Base-by-base conservation (phyloP, 2,888 invertebrate genomes). In the Euzetes globulus region DNA sequence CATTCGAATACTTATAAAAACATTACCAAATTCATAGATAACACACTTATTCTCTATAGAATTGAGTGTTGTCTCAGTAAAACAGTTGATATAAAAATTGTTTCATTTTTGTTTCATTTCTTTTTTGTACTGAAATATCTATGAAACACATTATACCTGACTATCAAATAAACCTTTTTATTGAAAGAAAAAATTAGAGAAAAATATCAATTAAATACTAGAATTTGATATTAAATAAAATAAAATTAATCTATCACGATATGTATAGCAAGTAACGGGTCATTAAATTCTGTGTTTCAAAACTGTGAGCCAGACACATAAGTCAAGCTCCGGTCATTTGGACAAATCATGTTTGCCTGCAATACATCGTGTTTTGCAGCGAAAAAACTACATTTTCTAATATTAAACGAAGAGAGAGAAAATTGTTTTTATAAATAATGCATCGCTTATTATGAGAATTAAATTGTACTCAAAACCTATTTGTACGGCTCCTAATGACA, bases 261-360 rank as follows among this genome's bases (percentile, higher is more conserved):
- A 63, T 63, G 63, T 63, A 63, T 33, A 25, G 33, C 63, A 63
- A 63, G 63, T 33, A 33, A 63, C 37, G 63, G 63, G 37, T 63
- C 63, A 63, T 63, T 63, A 37, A 63, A 63, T 63, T 50, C 50
- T 19, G 50, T 50, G 6, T 19, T 9, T 19, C 50, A 11, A 50
- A 50, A 19, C 19, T 19, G n/a, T 19, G n/a, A n/a, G 4, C 50
- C n/a, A 41, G 13, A 13, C 13, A 9, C 13, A 50, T 50, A 50
- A n/a, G 50, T 50, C 50, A 19, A 50, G 50, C 19, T n/a, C 19
- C 19, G 50, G 50, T 19, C 50, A n/a, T 50, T 50, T 50, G 19
- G 50, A n/a, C 50, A 50, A 50, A 50, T 19, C 50, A 50, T 50
- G 50, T 50, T 50, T n/a, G 1, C 11, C 19, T 50, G 1, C 19